A percentile compares a stretch with the other conserved stretches of the same genome.
Conservation (phyloP, 2,797 vertebrate genomes). For the Apogon talboti region DNA sequence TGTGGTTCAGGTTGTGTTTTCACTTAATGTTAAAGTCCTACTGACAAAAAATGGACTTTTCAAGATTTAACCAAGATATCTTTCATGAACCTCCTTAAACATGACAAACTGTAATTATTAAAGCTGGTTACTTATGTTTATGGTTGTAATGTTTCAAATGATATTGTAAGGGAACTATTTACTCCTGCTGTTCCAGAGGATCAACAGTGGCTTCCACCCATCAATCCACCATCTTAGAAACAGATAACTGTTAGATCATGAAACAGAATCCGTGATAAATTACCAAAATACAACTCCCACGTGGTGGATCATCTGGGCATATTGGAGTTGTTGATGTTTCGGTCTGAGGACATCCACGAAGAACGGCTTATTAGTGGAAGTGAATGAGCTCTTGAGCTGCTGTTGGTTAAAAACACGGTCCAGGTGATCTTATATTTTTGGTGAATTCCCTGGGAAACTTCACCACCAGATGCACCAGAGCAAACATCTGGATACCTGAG, state of each 20-base stretch:
- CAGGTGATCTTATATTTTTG: constrained; percentile 9
- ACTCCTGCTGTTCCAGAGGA: constrained; percentile 6
- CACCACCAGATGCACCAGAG: constrained; percentile 21
- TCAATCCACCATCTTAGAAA: constrained; percentile 19
- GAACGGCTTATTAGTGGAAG: constrained; percentile 34
- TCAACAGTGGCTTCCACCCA: constrained; percentile 11
- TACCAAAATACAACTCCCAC: constrained; percentile 41
- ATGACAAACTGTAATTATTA: too few relatives aligned
- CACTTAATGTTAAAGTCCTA: too few relatives aligned
- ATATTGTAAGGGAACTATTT: constrained; percentile 2
- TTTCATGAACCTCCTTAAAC: too few relatives aligned
- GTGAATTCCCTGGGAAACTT: constrained; percentile 36
- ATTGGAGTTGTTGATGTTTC: constrained; percentile 48
- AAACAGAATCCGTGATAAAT: constrained; percentile 32
- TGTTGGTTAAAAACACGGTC: constrained; percentile 17
- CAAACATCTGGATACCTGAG: constrained; percentile 14
- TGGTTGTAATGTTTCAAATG: too few relatives aligned
- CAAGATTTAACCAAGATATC: too few relatives aligned
- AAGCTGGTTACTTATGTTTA: too few relatives aligned
- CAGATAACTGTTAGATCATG: constrained; percentile 46
- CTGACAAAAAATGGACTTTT: too few relatives aligned
- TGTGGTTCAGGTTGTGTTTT: too few relatives aligned
- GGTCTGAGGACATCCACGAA: constrained; percentile 33
- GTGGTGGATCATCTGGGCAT: constrained; percentile 35
- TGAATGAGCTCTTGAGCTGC: constrained; percentile 5